Base-by-base conservation (phyloP, 2,113 vertebrate species). In the Leiothrix lutea region DNA sequence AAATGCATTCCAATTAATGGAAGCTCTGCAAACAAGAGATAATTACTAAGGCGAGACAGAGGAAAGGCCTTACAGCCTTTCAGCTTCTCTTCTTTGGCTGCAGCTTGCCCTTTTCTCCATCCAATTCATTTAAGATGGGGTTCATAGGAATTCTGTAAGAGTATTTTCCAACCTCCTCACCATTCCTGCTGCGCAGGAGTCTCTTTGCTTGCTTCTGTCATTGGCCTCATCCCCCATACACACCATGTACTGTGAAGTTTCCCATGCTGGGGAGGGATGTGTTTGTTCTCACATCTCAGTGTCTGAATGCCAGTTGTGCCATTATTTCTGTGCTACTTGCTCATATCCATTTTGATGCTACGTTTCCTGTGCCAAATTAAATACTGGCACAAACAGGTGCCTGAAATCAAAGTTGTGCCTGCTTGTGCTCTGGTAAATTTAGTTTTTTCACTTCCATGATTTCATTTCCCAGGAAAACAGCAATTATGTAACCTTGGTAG, bases 1-100 rank as follows among this genome's bases (percentile, higher is more conserved):
- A 96, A 96, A 97, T 96, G 88, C 89, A 92, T 96, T 94, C 86
- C 91, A 96, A 87, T 96, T 97, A 96, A 97, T 97, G 95, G 96
- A 94, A 97, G 92, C 88, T 90, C 96, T 97, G 96, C 88, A 95
- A 94, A 92, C 89, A 92, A 93, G 94, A 96, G 94, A 97, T 97
- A 97, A 96, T 96, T 97, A 95, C 92, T 64, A 91, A 88, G 75
- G 94, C 56, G 21, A 97, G 91, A 91, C 79, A 60, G 64, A 94
- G 92, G 84, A 94, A 95, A 95, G 91, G 79, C 87, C 93, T 92
- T 87, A 45, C 15, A 79, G 48, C 70, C 71, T 92, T 95, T 25
- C 79, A 77, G 61, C 47, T 94, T 88, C 73, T 90, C 65, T 69
- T 84, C 45, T 62, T 60, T 53, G 64, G 45, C 86, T 89, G 77